phyloP scores from a whole-genome alignment of 2,797 vertebrate genomes.

The Sebastes matsubarae region DNA sequence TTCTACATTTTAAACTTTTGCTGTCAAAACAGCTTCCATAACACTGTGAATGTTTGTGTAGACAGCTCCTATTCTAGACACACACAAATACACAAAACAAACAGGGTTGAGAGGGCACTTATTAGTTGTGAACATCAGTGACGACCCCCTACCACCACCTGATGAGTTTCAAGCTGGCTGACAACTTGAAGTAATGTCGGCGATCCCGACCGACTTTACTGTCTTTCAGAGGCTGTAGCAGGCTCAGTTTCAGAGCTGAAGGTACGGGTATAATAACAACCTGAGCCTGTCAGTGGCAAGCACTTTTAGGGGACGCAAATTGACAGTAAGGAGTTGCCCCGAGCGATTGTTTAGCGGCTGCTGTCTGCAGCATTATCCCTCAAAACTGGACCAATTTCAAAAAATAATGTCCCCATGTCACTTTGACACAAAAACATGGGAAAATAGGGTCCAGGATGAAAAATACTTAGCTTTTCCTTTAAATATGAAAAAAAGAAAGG shows the following conservation, averaged over 20 bases:
- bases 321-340: not conserved
- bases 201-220: too few species aligned
- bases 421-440: not conserved
- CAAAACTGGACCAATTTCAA: not conserved
- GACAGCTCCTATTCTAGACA: not conserved
- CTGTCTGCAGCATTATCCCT: not conserved
- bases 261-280: not conserved
- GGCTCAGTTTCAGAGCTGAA: too few species aligned
- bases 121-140: constrained; percentile 4
- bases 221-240: too few species aligned
- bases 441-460: not conserved
- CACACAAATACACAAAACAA: not conserved
- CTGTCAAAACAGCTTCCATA: constrained; percentile 6
- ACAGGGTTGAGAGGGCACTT: constrained; percentile 5
- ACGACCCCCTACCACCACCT: not conserved
- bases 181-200: constrained; percentile 6
- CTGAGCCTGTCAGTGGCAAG: not conserved
- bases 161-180: constrained; percentile 15
- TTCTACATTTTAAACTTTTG: not conserved
- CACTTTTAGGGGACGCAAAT: not conserved
- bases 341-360: not conserved
- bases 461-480: not conserved
- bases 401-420: not conserved
- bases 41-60: not conserved
- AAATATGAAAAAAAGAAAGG: not conserved